phyloP scores from a whole-genome alignment of 2,888 invertebrate genomes.

The Mechanitis mazaeus region DNA sequence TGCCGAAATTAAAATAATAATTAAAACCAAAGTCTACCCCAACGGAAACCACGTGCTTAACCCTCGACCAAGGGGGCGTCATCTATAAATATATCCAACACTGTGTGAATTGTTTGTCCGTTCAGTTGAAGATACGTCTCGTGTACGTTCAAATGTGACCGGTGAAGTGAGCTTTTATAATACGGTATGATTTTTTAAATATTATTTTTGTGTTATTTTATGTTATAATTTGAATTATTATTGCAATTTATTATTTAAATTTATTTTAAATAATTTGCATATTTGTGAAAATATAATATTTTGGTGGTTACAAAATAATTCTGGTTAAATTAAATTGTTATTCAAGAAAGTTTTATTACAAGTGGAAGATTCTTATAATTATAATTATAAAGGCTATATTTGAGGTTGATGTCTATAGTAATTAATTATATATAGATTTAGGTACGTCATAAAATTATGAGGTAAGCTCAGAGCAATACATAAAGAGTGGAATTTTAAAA shows the following conservation, averaged over 20 bases:
- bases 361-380: no score
- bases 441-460: slow-evolving; percentile 18
- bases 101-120: slow-evolving; percentile 46
- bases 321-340: no score
- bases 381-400: not conserved
- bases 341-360: no score
- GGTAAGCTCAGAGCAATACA: slow-evolving; percentile 17
- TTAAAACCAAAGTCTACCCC: slow-evolving; percentile 31
- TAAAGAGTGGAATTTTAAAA: slow-evolving; percentile 29
- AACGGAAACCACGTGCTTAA: slow-evolving; percentile 58
- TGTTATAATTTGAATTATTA: not conserved
- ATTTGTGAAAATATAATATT: no score
- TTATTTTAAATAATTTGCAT: not conserved
- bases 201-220: not conserved
- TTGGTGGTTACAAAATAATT: no score
- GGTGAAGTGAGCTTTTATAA: not conserved
- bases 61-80: slow-evolving; percentile 60
- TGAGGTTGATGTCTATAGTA: not conserved
- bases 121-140: slow-evolving; percentile 34
- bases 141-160: slow-evolving; percentile 1
- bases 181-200: not conserved
- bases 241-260: not conserved
- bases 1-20: not conserved
- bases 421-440: slow-evolving; percentile 6
- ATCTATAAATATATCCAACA: slow-evolving; percentile 66